A percentile compares a stretch with the other conserved stretches of the same genome.
These are phyloP conservation scores for Corynorhinus townsendii DNA, from an alignment of 2,113 vertebrate genomes.

Conservation along the genomic window DNA sequence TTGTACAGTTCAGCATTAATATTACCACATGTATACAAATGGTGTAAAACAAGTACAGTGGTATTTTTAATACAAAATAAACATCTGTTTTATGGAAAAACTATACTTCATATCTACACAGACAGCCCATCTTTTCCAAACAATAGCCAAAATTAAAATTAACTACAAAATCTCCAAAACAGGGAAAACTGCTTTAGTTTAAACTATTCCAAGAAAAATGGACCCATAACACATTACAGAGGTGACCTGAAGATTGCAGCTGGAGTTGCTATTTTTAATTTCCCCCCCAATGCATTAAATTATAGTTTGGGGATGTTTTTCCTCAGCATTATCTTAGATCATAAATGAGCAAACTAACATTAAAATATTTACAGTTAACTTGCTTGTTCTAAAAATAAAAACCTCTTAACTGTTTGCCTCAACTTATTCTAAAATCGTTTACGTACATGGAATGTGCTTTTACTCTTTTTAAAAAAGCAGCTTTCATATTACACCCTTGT, in stretches of 20 bases:
- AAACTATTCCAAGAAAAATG: constrained; percentile 85
- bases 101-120: constrained; percentile 90
- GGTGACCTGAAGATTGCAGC: constrained; percentile 80
- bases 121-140: constrained; percentile 87
- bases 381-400: constrained; percentile 79
- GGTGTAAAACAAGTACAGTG: constrained; percentile 95
- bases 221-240: constrained; percentile 82
- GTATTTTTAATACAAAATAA: constrained; percentile 96
- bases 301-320: constrained; percentile 67
- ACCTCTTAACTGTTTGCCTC: constrained; percentile 77
- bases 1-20: constrained; percentile 90
- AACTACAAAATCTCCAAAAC: constrained; percentile 86
- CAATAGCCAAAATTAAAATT: constrained; percentile 86
- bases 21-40: constrained; percentile 97
- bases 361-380: constrained; percentile 86
- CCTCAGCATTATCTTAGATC: constrained; percentile 83
- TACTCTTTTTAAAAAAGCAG: constrained; percentile 73
- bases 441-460: constrained; percentile 85
- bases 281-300: constrained; percentile 64
- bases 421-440: constrained; percentile 50
- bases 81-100: constrained; percentile 89
- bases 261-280: constrained; percentile 71
- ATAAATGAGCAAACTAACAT: constrained; percentile 82
- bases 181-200: constrained; percentile 82
- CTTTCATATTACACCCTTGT: constrained; percentile 64